Evolutionary conservation across 2,888 invertebrate genomes (phyloP).

Genomic region (Lasioglossum leucozonium): DNA sequence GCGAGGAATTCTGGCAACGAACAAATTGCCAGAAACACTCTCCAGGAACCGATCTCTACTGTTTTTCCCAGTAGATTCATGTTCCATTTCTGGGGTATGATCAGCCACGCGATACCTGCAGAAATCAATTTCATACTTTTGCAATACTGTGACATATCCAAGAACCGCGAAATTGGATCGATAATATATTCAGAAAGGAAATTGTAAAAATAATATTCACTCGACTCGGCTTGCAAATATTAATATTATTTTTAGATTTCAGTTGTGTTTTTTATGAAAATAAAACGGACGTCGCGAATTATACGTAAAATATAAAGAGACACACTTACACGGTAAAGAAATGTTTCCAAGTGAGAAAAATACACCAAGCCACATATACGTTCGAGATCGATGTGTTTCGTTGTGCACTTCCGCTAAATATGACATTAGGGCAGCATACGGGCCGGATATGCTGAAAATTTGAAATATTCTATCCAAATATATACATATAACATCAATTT

Average conservation of each 20-base stretch:
- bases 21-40: constrained; percentile 88
- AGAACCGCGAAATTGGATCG: not conserved
- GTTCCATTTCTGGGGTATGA: constrained; percentile 88
- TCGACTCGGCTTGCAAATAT: not conserved
- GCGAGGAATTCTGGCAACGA: constrained; percentile 89
- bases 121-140: not conserved
- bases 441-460: constrained; percentile 79
- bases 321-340: constrained; percentile 86
- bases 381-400: constrained; percentile 77
- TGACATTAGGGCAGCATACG: constrained; percentile 81
- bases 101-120: constrained; percentile 89
- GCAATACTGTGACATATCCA: not conserved
- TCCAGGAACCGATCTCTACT: constrained; percentile 87
- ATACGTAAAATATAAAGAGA: constrained; percentile 2
- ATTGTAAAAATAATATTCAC: not conserved
- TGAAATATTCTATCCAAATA: not conserved
- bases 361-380: constrained; percentile 82
- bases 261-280: not conserved
- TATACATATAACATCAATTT: not conserved
- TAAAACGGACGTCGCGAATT: not conserved
- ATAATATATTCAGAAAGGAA: not conserved
- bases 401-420: constrained; percentile 81
- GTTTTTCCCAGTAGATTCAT: constrained; percentile 83
- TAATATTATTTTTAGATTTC: not conserved
- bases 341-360: constrained; percentile 81